These are phyloP conservation scores for Tetranychus piercei DNA, from an alignment of 2,888 invertebrate species.

Conservation along the genomic window DNA sequence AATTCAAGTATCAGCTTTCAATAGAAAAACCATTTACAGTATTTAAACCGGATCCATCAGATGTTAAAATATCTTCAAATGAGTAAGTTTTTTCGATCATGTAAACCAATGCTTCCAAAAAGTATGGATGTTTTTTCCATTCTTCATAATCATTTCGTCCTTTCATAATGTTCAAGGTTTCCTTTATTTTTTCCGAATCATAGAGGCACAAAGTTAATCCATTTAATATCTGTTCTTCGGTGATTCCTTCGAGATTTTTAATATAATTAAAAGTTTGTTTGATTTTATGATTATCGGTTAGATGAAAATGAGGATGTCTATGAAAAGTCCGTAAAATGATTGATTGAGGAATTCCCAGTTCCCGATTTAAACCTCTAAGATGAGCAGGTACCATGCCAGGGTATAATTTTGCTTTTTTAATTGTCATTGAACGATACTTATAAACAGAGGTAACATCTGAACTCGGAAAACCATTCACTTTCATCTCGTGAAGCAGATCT, in stretches of 20 bases:
- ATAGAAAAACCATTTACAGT: background rate
- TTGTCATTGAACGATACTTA: background rate
- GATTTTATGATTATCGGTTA: background rate
- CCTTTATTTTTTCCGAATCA: background rate
- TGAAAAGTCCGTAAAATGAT: background rate
- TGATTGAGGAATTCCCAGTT: background rate
- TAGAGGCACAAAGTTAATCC: background rate
- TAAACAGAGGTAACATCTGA: background rate
- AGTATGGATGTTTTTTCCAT: conserved; percentile 4
- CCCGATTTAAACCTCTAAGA: background rate
- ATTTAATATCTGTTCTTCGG: background rate
- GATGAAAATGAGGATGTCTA: background rate
- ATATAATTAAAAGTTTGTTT: background rate
- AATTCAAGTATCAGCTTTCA: background rate
- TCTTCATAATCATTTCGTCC: background rate
- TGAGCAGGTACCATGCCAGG: background rate
- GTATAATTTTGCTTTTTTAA: background rate
- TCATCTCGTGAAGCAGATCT: background rate
- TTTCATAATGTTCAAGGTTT: background rate
- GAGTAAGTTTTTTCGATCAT: background rate
- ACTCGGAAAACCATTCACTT: background rate
- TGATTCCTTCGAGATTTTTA: background rate
- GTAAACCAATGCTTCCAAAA: background rate
- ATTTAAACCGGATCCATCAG: background rate
- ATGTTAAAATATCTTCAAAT: background rate